Conservation (phyloP, 1,140 invertebrate species). For the Trachymyrmex septentrionalis region DNA sequence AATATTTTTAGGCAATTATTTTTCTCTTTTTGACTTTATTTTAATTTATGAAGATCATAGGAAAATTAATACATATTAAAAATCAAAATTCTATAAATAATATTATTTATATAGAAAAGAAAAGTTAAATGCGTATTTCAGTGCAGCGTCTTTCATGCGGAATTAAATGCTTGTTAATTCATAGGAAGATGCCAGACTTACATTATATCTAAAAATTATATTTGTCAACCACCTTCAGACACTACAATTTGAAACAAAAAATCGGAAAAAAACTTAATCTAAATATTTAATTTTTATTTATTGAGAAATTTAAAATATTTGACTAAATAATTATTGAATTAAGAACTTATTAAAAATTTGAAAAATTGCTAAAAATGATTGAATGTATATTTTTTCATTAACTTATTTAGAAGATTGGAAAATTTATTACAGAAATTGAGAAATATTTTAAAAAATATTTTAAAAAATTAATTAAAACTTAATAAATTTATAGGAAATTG, state of each 20-base stretch:
- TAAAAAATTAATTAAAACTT: neutral
- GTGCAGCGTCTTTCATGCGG: constrained; percentile 22
- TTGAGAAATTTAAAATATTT: neutral
- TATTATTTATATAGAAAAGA: constrained; percentile 6
- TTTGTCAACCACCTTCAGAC: constrained; percentile 33
- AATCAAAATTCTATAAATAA: neutral
- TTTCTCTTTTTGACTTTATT: neutral
- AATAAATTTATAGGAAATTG: neutral
- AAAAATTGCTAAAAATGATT: neutral
- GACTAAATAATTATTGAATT: neutral
- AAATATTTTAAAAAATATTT: neutral
- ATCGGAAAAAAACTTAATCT: neutral
- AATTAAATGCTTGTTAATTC: constrained; percentile 45
- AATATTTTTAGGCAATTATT: neutral
- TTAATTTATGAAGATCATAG: neutral
- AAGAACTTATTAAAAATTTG: neutral
- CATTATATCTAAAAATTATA: constrained; percentile 33
- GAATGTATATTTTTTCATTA: neutral
- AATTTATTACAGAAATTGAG: neutral
- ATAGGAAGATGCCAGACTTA: constrained; percentile 64
- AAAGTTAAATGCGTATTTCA: constrained; percentile 20
- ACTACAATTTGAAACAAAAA: neutral
- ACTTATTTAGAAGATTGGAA: neutral
- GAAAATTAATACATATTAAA: neutral
- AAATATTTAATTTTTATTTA: constrained; percentile 21